A percentile compares a stretch with the other conserved stretches of the same genome.
Conservation (phyloP, 2,888 invertebrate species). For the Drosophila meridiana region DNA sequence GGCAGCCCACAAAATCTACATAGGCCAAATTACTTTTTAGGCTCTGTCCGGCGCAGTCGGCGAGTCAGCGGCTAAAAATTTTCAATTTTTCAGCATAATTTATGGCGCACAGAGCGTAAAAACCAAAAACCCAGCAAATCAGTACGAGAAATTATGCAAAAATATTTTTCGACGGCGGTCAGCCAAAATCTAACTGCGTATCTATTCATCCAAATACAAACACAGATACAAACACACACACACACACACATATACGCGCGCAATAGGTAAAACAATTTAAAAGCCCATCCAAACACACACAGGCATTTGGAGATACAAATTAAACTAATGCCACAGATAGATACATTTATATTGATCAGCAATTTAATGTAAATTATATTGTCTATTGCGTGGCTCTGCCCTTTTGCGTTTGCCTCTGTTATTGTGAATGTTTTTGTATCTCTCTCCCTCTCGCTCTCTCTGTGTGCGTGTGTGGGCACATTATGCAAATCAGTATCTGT, state of each 20-base stretch:
- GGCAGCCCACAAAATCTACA: constrained; percentile 49
- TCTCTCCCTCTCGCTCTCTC: background rate
- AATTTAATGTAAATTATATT: constrained; percentile 80
- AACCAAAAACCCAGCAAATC: constrained; percentile 72
- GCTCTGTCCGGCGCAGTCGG: background rate
- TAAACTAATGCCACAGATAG: constrained; percentile 73
- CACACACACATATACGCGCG: constrained; percentile 6
- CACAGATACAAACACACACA: background rate
- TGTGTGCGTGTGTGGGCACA: constrained; percentile 41
- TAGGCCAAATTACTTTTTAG: constrained; percentile 74
- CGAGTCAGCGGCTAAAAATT: constrained; percentile 16
- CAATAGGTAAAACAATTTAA: constrained; percentile 68
- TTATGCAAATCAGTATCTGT: constrained; percentile 72
- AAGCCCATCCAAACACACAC: constrained; percentile 12
- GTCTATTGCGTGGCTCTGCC: constrained; percentile 52
- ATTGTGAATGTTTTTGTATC: constrained; percentile 28
- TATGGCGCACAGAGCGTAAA: constrained; percentile 75
- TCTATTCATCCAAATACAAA: constrained; percentile 13
- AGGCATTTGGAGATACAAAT: constrained; percentile 59
- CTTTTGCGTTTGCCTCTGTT: constrained; percentile 30
- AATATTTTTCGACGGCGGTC: constrained; percentile 64
- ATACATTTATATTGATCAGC: constrained; percentile 80
- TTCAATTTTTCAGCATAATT: constrained; percentile 74
- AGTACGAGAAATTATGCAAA: constrained; percentile 77
- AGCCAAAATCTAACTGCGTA: constrained; percentile 49